Conservation (phyloP, 2,113 vertebrate genomes). For the Burhinus bistriatus region DNA sequence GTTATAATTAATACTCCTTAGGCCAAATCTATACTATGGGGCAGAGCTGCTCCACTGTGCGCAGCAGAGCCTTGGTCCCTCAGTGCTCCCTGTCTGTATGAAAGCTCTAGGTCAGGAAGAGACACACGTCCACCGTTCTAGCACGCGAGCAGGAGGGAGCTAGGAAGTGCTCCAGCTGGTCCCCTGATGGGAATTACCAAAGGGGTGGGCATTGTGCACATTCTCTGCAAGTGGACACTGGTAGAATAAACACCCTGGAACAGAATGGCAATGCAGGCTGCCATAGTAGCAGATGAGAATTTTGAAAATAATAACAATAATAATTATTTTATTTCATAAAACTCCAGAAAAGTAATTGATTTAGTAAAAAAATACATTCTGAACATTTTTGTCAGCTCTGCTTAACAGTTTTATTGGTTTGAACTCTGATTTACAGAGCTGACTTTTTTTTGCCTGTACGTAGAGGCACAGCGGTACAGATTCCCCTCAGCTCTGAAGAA, state of each 20-base stretch:
- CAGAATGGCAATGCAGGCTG: neutral
- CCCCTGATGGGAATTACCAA: neutral
- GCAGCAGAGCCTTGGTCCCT: neutral
- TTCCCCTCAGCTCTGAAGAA: neutral
- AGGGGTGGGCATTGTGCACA: neutral
- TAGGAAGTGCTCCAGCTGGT: neutral
- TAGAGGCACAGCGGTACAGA: neutral
- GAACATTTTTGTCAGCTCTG: neutral
- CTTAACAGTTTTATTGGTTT: neutral
- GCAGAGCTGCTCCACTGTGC: neutral
- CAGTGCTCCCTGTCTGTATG: neutral
- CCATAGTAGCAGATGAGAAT: neutral
- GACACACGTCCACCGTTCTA: neutral
- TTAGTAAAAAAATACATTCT: neutral
- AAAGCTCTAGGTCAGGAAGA: neutral
- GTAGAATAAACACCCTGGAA: neutral
- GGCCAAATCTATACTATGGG: neutral
- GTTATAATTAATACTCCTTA: neutral
- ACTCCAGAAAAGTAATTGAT: neutral
- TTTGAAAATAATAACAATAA: neutral
- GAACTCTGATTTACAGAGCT: neutral
- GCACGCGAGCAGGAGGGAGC: accelerated
- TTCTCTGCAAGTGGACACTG: too few relatives aligned
- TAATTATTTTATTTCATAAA: neutral
- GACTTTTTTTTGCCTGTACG: neutral